Conservation (phyloP, 2,797 vertebrate species). For the Megaceryle alcyon region DNA sequence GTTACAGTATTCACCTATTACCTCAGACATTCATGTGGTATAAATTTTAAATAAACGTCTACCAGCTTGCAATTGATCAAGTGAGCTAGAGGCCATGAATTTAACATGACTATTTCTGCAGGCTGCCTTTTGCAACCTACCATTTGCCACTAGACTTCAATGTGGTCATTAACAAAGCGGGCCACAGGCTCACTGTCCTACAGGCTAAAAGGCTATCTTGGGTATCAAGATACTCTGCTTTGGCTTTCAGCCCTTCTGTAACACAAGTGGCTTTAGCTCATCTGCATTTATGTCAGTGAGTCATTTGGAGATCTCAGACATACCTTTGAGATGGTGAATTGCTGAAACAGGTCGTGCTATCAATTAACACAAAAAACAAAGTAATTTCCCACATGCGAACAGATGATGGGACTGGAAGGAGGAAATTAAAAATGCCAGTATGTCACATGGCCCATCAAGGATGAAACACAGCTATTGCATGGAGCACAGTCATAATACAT, state of each 20-base stretch:
- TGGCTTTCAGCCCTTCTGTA: conserved; percentile 31
- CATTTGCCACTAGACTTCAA: conserved; percentile 36
- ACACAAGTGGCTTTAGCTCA: conserved; percentile 36
- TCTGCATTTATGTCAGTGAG: conserved; percentile 71
- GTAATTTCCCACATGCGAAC: conserved; percentile 73
- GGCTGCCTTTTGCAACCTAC: conserved; percentile 51
- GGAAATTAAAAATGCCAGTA: conserved; percentile 75
- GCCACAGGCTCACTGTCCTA: neutral
- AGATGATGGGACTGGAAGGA: conserved; percentile 52
- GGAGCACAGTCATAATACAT: conserved; percentile 47
- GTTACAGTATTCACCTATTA: conserved; percentile 74
- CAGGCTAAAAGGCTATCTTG: conserved; percentile 41
- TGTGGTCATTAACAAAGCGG: conserved; percentile 25
- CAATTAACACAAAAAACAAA: conserved; percentile 71
- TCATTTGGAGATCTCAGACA: conserved; percentile 70
- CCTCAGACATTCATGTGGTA: conserved; percentile 64
- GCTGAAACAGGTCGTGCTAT: conserved; percentile 84
- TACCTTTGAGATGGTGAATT: conserved; percentile 73
- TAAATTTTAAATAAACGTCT: conserved; percentile 73
- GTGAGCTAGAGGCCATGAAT: conserved; percentile 64
- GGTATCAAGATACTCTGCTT: neutral
- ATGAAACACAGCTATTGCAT: conserved; percentile 26
- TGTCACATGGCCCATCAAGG: conserved; percentile 63
- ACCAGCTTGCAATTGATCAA: conserved; percentile 67
- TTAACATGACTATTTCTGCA: conserved; percentile 42